Evolutionary conservation across 2,113 vertebrate species (phyloP), one percentile per base, ranked within the genome.

Genomic region (Labeo catla): DNA sequence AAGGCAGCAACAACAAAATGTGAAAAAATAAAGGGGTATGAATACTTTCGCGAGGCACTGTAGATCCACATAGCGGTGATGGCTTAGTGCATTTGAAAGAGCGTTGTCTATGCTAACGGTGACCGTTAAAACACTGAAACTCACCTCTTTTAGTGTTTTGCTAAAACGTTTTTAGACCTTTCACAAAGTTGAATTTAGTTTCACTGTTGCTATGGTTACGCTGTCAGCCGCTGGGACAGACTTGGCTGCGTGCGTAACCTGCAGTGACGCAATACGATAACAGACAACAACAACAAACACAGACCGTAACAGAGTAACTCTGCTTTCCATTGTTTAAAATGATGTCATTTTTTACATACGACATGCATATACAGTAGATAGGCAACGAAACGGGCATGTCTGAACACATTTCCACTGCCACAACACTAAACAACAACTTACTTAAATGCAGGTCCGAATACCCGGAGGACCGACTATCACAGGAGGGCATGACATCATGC

Each of bases 401-500:
- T 52, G 28, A 65, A 76, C 85, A 82, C 21, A 57, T 50, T 9
- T 36, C 50, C 52, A 15, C 19, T 7, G 68, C 23, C 66, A 39
- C 36, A 36, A 57, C 68, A 80, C 34, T 57, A 66, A 47, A 85
- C 54, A 87, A 36, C 81, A 87, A 21, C 12, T 39, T 68, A 76
- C 74, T 49, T 63, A 86, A 80, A 88, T 61, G 86, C 74, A 80
- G 34, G 54, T 66, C 59, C n/a, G 9, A 39, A 45, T 74, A 79
- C 59, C 84, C 63, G 10, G 63, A 76, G 74, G 65, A 57, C 21
- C 4, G 15, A 73, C 65, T 87, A 23, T 68, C 65, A 8, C 12
- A 36, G 50, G 80, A 72, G 59, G 68, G 65, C 59, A 80, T 86
- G 84, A 88, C 81, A 47, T 88, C 57, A 88, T 81, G 13, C 54